phyloP scores from a whole-genome alignment of 2,888 invertebrate species.

The Ommatoiulus sabulosus region DNA sequence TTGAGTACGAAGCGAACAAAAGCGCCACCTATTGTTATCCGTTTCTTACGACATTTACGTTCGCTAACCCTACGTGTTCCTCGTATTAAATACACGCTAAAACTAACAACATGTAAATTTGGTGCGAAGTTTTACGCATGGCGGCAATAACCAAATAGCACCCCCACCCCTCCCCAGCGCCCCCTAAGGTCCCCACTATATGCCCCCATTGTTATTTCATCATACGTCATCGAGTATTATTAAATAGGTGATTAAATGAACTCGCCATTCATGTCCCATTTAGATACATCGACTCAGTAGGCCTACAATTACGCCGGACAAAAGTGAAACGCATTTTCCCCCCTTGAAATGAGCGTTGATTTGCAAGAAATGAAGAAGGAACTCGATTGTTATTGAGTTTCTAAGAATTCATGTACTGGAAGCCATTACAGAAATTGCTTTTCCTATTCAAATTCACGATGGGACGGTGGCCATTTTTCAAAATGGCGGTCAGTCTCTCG shows the following conservation, averaged over 20 bases:
- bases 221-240: neutral
- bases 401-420: neutral
- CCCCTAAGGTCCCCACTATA: neutral
- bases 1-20: neutral
- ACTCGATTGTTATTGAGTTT: neutral
- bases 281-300: neutral
- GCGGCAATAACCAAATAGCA: neutral
- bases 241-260: conserved; percentile 5
- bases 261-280: conserved; percentile 22
- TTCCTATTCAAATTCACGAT: neutral
- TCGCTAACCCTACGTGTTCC: too few relatives aligned
- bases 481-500: too few relatives aligned
- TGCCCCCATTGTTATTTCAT: neutral
- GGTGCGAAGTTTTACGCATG: neutral
- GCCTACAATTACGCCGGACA: neutral
- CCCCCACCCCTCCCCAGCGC: neutral
- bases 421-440: neutral
- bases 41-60: too few relatives aligned
- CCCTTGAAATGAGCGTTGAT: too few relatives aligned
- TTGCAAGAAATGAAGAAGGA: neutral
- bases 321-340: too few relatives aligned
- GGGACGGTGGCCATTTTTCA: too few relatives aligned
- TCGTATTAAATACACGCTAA: neutral
- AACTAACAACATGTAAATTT: neutral
- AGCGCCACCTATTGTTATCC: neutral